These are phyloP conservation scores for Drosophila burlai DNA, from an alignment of 1,140 invertebrate species.

Conservation along the genomic window DNA sequence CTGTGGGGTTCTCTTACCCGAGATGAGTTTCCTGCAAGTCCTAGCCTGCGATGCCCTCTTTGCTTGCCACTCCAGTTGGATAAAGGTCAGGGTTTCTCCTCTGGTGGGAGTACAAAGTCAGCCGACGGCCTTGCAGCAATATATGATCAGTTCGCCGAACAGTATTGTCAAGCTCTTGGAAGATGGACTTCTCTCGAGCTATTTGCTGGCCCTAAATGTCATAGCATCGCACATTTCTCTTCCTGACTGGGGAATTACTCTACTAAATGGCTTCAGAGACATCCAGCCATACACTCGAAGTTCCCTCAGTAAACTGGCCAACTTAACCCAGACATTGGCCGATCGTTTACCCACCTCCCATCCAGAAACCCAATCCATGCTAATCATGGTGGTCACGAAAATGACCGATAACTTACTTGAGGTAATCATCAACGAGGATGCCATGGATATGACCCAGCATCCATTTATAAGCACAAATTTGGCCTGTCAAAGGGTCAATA, in stretches of 20 bases:
- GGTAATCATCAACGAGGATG: slow-evolving; percentile 1
- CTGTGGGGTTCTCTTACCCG: slow-evolving; percentile 28
- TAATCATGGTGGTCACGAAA: neutral
- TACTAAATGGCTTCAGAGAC: neutral
- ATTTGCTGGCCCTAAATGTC: slow-evolving; percentile 20
- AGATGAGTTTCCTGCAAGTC: slow-evolving; percentile 14
- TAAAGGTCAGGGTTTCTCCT: slow-evolving; percentile 26
- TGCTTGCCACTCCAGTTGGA: slow-evolving; percentile 3
- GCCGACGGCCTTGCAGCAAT: neutral
- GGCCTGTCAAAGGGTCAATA: slow-evolving; percentile 16
- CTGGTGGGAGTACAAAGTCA: neutral
- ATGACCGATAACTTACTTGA: slow-evolving; percentile 27
- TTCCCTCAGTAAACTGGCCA: slow-evolving; percentile 40
- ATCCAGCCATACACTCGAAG: neutral
- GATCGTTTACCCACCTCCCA: slow-evolving; percentile 1
- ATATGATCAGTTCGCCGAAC: neutral
- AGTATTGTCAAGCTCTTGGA: neutral
- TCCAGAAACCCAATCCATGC: neutral
- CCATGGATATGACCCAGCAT: neutral
- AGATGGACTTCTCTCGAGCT: neutral
- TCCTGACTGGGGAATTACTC: neutral
- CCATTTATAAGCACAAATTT: slow-evolving; percentile 9
- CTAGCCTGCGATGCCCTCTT: slow-evolving; percentile 36
- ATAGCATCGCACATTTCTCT: slow-evolving; percentile 1
- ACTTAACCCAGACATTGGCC: slow-evolving; percentile 48